phyloP scores from a whole-genome alignment of 2,113 vertebrate species.

The Climacteris rufus region DNA sequence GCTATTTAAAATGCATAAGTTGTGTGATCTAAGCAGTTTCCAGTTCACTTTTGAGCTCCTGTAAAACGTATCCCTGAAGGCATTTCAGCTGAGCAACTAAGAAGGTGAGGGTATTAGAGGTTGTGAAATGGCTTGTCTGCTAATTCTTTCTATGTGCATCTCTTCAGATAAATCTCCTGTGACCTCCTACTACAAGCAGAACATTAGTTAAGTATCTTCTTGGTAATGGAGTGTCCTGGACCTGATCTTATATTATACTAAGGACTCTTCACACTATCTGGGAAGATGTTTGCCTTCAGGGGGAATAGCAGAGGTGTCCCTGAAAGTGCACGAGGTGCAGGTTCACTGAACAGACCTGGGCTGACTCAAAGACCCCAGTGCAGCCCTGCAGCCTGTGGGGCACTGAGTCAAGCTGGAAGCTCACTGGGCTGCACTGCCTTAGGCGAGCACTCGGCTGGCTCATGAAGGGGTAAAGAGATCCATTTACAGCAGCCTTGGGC shows the following conservation, averaged over 20 bases:
- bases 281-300: background rate
- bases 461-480: background rate
- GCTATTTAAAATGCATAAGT: slow-evolving; percentile 64
- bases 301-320: background rate
- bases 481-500: background rate
- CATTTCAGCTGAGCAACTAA: slow-evolving; percentile 28
- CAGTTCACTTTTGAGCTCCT: slow-evolving; percentile 58
- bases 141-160: slow-evolving; percentile 59
- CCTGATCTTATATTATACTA: background rate
- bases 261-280: background rate
- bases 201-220: slow-evolving; percentile 58
- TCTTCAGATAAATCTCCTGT: slow-evolving; percentile 63
- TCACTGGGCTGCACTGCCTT: background rate
- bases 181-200: slow-evolving; percentile 58
- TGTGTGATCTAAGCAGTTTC: slow-evolving; percentile 66
- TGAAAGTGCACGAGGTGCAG: background rate
- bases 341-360: background rate
- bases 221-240: slow-evolving; percentile 48
- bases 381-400: background rate
- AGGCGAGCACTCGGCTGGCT: background rate
- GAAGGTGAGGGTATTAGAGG: slow-evolving; percentile 59
- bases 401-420: background rate
- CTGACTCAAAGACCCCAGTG: rapidly evolving
- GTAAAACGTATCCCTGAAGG: slow-evolving; percentile 57
- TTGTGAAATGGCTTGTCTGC: slow-evolving; percentile 63